These are phyloP conservation scores for Catostylus mosaicus DNA, from an alignment of 30 jellyfish, hydroid and myxozoan species.

Conservation along the genomic window DNA sequence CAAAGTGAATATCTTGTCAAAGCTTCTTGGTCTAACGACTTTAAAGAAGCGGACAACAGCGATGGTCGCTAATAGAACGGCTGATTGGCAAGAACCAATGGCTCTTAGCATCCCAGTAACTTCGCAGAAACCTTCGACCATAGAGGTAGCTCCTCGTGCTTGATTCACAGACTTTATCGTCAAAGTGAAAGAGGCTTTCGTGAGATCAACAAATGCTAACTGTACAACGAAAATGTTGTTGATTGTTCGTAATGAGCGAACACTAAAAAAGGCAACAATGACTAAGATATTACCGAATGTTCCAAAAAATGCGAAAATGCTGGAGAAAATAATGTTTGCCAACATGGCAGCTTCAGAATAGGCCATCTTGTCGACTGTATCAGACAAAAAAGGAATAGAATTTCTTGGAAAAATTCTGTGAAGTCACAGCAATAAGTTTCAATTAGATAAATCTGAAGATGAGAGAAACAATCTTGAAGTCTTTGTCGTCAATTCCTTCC, in stretches of 20 bases:
- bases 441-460: no score
- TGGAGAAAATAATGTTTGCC: slow-evolving; percentile 46
- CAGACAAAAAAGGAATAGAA: no score
- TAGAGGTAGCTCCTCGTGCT: slow-evolving; percentile 38
- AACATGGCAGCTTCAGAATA: slow-evolving; percentile 32
- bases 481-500: no score
- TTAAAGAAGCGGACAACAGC: slow-evolving; percentile 78
- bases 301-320: slow-evolving; percentile 56
- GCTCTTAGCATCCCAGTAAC: slow-evolving; percentile 74
- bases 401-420: no score
- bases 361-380: slow-evolving; percentile 14
- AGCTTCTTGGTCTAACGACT: slow-evolving; percentile 52
- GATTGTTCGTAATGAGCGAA: slow-evolving; percentile 61
- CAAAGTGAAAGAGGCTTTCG: slow-evolving; percentile 69
- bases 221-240: slow-evolving; percentile 72
- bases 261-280: slow-evolving; percentile 50
- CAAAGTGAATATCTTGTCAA: slow-evolving; percentile 35
- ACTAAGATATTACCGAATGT: slow-evolving; percentile 66
- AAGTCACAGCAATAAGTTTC: no score
- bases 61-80: slow-evolving; percentile 71
- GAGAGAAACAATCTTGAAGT: no score
- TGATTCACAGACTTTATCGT: slow-evolving; percentile 59
- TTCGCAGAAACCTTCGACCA: slow-evolving; percentile 51
- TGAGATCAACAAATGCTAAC: slow-evolving; percentile 70
- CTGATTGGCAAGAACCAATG: slow-evolving; percentile 64